These are phyloP conservation scores for Pangasianodon hypophthalmus DNA, from an alignment of 2,113 vertebrate genomes.

Conservation along the genomic window DNA sequence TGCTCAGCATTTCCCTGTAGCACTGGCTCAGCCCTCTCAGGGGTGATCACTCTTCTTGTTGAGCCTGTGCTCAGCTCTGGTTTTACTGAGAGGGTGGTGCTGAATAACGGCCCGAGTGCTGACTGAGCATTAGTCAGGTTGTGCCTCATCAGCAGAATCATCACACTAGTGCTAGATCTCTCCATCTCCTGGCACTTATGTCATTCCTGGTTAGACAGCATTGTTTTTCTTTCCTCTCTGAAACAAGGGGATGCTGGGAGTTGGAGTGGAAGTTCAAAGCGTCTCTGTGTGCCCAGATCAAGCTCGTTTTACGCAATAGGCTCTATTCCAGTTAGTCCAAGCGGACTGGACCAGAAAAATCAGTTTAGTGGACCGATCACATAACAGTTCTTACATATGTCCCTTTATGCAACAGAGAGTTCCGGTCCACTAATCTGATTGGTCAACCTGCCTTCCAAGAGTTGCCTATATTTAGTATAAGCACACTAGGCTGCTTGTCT, in stretches of 20 bases:
- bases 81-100: constrained; percentile 31
- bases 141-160: constrained; percentile 40
- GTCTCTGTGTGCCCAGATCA: no score
- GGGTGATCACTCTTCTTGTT: neutral
- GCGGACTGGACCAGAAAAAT: neutral
- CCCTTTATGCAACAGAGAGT: neutral
- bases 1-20: constrained; percentile 20
- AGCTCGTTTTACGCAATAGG: neutral
- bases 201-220: neutral
- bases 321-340: neutral
- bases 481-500: neutral
- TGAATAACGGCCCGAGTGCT: constrained; percentile 29
- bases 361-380: neutral
- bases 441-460: neutral
- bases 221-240: neutral
- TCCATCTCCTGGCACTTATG: constrained; percentile 14
- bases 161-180: constrained; percentile 18
- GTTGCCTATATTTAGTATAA: neutral
- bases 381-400: neutral
- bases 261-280: neutral
- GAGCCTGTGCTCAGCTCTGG: constrained; percentile 21
- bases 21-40: constrained; percentile 11
- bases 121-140: constrained; percentile 37
- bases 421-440: neutral
- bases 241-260: neutral